A percentile compares a stretch with the other conserved stretches of the same genome.
phyloP scores from a whole-genome alignment of 2,797 vertebrate genomes.

The Etheostoma nigrum region DNA sequence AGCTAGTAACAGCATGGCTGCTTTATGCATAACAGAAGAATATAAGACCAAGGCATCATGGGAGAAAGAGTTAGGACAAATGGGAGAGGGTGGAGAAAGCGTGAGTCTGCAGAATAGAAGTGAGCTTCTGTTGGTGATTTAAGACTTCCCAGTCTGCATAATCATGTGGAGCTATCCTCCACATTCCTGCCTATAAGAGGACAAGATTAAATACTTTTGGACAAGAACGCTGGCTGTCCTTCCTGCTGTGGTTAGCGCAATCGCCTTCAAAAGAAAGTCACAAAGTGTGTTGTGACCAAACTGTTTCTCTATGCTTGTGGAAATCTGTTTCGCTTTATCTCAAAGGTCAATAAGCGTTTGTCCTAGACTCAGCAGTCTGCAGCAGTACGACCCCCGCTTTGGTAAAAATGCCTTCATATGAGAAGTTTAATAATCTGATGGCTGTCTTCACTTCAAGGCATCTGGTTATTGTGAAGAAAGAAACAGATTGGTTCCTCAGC shows the following conservation, averaged over 20 bases:
- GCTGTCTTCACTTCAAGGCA: slow-evolving; percentile 50
- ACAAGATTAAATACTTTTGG: slow-evolving; percentile 71
- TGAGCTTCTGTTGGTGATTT: slow-evolving; percentile 69
- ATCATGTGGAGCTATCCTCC: slow-evolving; percentile 36
- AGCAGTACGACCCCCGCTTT: slow-evolving; percentile 19
- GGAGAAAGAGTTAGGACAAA: slow-evolving; percentile 24
- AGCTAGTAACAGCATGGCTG: slow-evolving; percentile 30
- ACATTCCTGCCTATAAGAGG: slow-evolving; percentile 67
- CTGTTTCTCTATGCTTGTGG: slow-evolving; percentile 44
- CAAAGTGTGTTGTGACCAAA: slow-evolving; percentile 57
- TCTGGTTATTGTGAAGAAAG: slow-evolving; percentile 44
- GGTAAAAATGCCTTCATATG: slow-evolving; percentile 38
- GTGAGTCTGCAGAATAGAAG: slow-evolving; percentile 63
- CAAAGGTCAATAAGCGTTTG: slow-evolving; percentile 45
- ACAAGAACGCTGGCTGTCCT: slow-evolving; percentile 37
- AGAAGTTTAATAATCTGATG: slow-evolving; percentile 45
- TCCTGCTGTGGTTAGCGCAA: slow-evolving; percentile 52
- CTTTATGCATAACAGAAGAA: slow-evolving; percentile 32
- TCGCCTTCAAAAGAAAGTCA: slow-evolving; percentile 66
- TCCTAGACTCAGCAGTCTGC: slow-evolving; percentile 45
- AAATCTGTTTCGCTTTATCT: slow-evolving; percentile 73
- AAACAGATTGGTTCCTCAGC: slow-evolving; percentile 36
- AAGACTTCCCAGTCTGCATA: slow-evolving; percentile 67
- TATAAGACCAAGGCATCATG: slow-evolving; percentile 30
- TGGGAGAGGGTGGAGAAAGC: slow-evolving; percentile 35